phyloP scores from a whole-genome alignment of 2,113 vertebrate genomes.

The Nyctibius bracteatus region DNA sequence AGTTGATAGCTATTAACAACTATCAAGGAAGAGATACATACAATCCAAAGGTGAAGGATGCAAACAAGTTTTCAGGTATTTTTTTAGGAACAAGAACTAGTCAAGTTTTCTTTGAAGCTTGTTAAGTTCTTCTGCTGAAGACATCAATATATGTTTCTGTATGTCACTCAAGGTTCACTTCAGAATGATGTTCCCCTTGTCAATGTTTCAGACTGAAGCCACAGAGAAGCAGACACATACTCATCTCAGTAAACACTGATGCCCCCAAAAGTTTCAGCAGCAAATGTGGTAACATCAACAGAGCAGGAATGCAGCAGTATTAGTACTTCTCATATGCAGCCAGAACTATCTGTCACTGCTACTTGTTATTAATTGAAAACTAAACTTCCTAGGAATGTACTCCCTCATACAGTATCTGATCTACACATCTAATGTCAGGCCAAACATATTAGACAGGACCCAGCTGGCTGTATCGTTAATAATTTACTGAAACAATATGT shows the following conservation, averaged over 20 bases:
- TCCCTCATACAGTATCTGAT: neutral
- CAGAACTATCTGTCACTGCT: neutral
- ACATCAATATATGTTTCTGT: neutral
- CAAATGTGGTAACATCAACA: neutral
- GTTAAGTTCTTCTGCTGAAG: neutral
- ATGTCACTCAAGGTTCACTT: neutral
- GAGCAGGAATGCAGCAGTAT: neutral
- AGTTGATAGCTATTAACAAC: neutral
- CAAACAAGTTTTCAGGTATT: neutral
- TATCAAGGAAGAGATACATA: neutral
- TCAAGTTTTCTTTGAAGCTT: neutral
- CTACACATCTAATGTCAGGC: neutral
- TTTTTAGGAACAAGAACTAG: neutral
- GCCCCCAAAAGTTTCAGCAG: neutral
- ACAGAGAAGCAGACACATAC: neutral
- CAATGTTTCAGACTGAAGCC: neutral
- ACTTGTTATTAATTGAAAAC: neutral
- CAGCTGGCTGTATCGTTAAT: slow-evolving; percentile 12
- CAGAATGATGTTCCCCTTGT: neutral
- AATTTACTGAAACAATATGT: slow-evolving; percentile 30
- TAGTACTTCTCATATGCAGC: neutral
- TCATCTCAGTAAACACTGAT: neutral
- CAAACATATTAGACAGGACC: neutral
- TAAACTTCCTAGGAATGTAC: neutral
- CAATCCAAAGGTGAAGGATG: neutral